Conservation (phyloP, 2,113 vertebrate genomes). For the Sander lucioperca region DNA sequence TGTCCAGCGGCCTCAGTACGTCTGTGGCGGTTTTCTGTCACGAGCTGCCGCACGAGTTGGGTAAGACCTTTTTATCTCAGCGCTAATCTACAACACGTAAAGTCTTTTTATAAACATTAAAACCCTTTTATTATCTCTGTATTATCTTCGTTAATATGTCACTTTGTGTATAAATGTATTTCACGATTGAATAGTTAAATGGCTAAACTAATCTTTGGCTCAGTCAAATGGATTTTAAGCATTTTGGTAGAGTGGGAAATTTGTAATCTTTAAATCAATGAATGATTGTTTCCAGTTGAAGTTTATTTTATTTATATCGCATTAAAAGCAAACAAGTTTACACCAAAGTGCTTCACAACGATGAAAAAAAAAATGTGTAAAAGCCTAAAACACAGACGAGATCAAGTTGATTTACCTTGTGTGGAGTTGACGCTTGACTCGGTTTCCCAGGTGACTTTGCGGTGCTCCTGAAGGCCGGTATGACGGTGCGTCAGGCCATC, state of each 20-base stretch:
- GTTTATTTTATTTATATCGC: no score
- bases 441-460: slow-evolving; percentile 92
- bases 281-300: no score
- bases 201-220: neutral
- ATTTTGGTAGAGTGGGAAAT: no score
- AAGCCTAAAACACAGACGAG: no score
- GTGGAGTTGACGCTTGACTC: neutral
- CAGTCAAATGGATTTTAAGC: no score
- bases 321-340: no score
- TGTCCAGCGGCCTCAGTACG: slow-evolving; percentile 96
- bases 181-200: neutral
- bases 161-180: neutral
- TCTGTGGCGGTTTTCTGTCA: slow-evolving; percentile 98
- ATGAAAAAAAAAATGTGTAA: no score
- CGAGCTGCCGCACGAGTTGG: slow-evolving; percentile 95
- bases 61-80: slow-evolving; percentile 81
- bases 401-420: neutral
- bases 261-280: no score
- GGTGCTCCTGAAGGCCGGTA: slow-evolving; percentile 95
- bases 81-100: neutral
- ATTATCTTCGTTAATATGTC: neutral
- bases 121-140: neutral
- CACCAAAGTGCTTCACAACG: no score
- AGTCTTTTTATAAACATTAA: neutral
- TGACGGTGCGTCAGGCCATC: slow-evolving; percentile 96